A percentile compares a stretch with the other conserved stretches of the same genome.
These are phyloP conservation scores for Priocnemis perturbator DNA, from an alignment of 2,888 invertebrate species.

Conservation along the genomic window DNA sequence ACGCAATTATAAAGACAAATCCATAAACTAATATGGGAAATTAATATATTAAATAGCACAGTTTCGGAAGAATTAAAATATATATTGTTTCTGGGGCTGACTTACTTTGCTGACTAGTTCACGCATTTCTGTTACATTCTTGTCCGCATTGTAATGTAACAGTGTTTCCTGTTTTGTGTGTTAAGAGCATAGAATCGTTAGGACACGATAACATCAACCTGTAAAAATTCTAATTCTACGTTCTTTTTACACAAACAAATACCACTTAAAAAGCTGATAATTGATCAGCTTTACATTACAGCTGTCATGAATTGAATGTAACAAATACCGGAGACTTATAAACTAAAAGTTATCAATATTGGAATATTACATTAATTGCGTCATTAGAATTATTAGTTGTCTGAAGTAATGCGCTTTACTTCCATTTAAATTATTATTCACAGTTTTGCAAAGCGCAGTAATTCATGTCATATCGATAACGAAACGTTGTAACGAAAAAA, in stretches of 20 bases:
- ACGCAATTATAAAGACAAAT: not conserved
- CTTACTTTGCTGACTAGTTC: slow-evolving; percentile 55
- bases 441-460: slow-evolving; percentile 36
- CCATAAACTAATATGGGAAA: slow-evolving; percentile 10
- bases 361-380: not conserved
- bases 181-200: not conserved
- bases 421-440: slow-evolving; percentile 37
- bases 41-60: slow-evolving; percentile 2
- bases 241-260: slow-evolving; percentile 4
- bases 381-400: slow-evolving; percentile 21
- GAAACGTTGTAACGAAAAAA: slow-evolving; percentile 23
- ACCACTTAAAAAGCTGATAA: not conserved
- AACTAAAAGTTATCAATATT: not conserved
- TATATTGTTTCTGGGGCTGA: not conserved
- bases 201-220: not conserved
- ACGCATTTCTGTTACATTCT: slow-evolving; percentile 47
- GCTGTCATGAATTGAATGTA: not conserved
- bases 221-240: slow-evolving; percentile 13
- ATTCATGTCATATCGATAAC: slow-evolving; percentile 45
- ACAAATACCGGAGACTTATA: not conserved
- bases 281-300: not conserved
- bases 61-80: not conserved
- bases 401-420: slow-evolving; percentile 33
- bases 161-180: not conserved
- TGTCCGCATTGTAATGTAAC: not conserved